A percentile compares a stretch with the other conserved stretches of the same genome.
Conservation (phyloP, 64 coral and sea anemone species). For the Stichodactyla mertensii region DNA sequence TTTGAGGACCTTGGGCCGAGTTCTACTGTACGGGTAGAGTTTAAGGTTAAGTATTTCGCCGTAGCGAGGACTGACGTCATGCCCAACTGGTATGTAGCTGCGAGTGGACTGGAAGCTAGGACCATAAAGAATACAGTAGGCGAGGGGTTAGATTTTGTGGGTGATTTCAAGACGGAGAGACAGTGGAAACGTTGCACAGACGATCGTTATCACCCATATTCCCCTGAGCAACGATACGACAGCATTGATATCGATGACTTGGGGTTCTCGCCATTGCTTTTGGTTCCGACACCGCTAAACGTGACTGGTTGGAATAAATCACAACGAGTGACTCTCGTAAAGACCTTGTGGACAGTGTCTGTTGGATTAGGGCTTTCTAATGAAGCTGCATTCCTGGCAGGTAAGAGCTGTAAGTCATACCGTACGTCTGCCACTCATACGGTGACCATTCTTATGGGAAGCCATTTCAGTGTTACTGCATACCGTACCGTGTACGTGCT, state of each 20-base stretch:
- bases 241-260: constrained; percentile 38
- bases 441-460: too few species aligned
- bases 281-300: constrained; percentile 40
- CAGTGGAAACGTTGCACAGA: constrained; percentile 60
- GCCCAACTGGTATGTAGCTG: constrained; percentile 76
- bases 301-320: not conserved
- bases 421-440: too few species aligned
- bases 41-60: constrained; percentile 44
- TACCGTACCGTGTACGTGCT: too few species aligned
- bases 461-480: too few species aligned
- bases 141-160: constrained; percentile 61
- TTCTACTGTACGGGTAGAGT: constrained; percentile 30
- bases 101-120: constrained; percentile 37
- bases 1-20: constrained; percentile 47
- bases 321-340: constrained; percentile 7
- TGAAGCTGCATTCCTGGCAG: constrained; percentile 34
- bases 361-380: constrained; percentile 11
- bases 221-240: constrained; percentile 50
- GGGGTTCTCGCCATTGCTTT: not conserved
- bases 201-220: constrained; percentile 64
- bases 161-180: constrained; percentile 57
- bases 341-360: constrained; percentile 28
- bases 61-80: constrained; percentile 70
- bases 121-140: constrained; percentile 58
- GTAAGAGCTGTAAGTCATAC: too few species aligned